Conservation (phyloP, 2,888 invertebrate species). For the Hypercompe scribonia region DNA sequence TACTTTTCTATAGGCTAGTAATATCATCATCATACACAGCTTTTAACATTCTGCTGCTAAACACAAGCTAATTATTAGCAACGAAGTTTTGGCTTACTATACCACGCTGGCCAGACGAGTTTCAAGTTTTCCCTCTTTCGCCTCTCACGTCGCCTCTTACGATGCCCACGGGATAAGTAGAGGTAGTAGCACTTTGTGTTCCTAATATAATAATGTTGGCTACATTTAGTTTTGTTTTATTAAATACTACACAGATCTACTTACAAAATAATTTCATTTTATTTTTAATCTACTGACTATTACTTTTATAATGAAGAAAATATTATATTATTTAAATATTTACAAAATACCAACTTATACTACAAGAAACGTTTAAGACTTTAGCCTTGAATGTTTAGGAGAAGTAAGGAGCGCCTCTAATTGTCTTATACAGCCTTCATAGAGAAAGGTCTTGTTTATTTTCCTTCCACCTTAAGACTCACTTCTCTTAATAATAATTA, state of each 20-base stretch:
- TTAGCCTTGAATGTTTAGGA: background rate
- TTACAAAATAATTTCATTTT: background rate
- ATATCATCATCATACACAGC: too few relatives aligned
- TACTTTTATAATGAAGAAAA: background rate
- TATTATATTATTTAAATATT: background rate
- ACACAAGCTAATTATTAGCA: too few relatives aligned
- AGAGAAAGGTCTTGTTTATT: background rate
- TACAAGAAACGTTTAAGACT: background rate
- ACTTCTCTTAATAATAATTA: background rate
- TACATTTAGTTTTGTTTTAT: too few relatives aligned
- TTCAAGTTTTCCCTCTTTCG: too few relatives aligned
- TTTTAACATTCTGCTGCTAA: too few relatives aligned
- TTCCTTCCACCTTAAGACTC: background rate
- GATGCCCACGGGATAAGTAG: too few relatives aligned
- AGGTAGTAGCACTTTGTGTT: too few relatives aligned
- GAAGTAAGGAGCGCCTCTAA: background rate
- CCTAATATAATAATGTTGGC: too few relatives aligned
- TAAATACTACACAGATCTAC: background rate
- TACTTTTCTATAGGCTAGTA: too few relatives aligned
- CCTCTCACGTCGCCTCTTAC: too few relatives aligned
- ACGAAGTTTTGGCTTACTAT: too few relatives aligned
- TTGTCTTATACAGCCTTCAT: background rate
- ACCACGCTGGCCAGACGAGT: too few relatives aligned
- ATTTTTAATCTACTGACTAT: background rate
- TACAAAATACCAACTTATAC: background rate